Conservation (phyloP, 2,797 vertebrate species). For the Malacoctenus gilli region DNA sequence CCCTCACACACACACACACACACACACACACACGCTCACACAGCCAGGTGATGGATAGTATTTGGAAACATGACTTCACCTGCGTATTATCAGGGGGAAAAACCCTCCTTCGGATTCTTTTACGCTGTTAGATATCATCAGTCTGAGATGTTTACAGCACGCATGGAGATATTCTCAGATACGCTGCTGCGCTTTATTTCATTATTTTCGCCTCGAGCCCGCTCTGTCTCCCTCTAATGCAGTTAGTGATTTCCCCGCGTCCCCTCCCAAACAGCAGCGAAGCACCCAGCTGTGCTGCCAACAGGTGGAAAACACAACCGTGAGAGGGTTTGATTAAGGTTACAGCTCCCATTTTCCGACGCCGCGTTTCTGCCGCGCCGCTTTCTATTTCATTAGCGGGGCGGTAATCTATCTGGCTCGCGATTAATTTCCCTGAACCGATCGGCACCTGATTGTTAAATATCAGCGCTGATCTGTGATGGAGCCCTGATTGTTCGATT, state of each 20-base stretch:
- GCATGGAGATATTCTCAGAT: conserved; percentile 38
- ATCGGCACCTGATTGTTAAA: background rate
- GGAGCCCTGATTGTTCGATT: background rate
- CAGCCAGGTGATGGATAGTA: conserved; percentile 56
- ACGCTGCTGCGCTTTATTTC: conserved; percentile 31
- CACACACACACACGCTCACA: conserved; percentile 37
- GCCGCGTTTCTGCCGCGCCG: too few relatives aligned
- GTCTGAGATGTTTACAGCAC: conserved; percentile 46
- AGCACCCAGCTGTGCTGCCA: conserved; percentile 8
- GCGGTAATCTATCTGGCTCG: background rate
- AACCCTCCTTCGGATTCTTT: conserved; percentile 48
- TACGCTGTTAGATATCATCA: conserved; percentile 44
- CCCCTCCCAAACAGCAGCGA: conserved; percentile 4
- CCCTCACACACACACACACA: conserved; percentile 38
- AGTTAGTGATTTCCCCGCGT: conserved; percentile 25
- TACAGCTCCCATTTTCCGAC: background rate
- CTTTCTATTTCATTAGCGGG: conserved; percentile 3
- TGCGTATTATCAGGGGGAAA: conserved; percentile 48
- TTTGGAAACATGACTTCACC: conserved; percentile 62
- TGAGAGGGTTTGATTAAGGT: too few relatives aligned
- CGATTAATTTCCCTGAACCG: background rate
- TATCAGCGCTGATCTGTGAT: background rate
- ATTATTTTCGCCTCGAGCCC: background rate
- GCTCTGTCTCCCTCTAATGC: conserved; percentile 43
- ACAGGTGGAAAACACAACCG: conserved; percentile 14